These are phyloP conservation scores for Bugulina stolonifera DNA, from an alignment of 2,888 invertebrate genomes.

Conservation along the genomic window DNA sequence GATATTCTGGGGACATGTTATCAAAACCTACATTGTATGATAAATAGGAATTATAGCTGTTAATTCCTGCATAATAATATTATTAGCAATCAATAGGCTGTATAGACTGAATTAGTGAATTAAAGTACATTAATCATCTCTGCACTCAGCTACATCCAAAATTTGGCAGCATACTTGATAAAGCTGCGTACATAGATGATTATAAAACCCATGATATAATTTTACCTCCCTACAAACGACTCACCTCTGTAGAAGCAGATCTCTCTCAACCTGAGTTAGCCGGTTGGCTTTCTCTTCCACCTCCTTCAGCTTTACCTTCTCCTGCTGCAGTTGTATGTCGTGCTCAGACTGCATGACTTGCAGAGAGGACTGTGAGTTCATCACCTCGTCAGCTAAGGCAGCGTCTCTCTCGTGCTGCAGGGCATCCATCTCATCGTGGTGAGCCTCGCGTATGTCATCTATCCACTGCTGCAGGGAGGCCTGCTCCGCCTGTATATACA, in stretches of 20 bases:
- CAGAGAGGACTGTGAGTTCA: slow-evolving; percentile 21
- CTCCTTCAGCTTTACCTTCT: slow-evolving; percentile 8
- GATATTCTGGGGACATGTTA: no score
- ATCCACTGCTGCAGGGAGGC: slow-evolving; percentile 26
- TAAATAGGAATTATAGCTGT: no score
- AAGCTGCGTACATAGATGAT: no score
- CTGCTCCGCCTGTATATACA: slow-evolving; percentile 18
- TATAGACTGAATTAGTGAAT: no score
- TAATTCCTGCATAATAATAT: no score
- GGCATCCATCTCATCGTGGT: slow-evolving; percentile 25
- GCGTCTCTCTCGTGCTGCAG: slow-evolving; percentile 22
- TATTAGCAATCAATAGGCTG: no score
- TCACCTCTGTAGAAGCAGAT: slow-evolving; percentile 17
- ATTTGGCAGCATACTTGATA: no score
- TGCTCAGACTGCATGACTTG: slow-evolving; percentile 2
- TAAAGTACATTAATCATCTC: no score
- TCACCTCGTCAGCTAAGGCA: slow-evolving; percentile 23
- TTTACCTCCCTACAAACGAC: no score
- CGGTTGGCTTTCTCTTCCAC: slow-evolving; percentile 2
- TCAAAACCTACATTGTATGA: no score
- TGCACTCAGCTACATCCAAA: no score
- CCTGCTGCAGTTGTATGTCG: neutral
- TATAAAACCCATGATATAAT: no score
- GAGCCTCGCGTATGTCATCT: slow-evolving; percentile 25
- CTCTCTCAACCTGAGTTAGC: slow-evolving; percentile 10